Base-by-base conservation (phyloP, 2,888 invertebrate species). In the Rapana venosa region DNA sequence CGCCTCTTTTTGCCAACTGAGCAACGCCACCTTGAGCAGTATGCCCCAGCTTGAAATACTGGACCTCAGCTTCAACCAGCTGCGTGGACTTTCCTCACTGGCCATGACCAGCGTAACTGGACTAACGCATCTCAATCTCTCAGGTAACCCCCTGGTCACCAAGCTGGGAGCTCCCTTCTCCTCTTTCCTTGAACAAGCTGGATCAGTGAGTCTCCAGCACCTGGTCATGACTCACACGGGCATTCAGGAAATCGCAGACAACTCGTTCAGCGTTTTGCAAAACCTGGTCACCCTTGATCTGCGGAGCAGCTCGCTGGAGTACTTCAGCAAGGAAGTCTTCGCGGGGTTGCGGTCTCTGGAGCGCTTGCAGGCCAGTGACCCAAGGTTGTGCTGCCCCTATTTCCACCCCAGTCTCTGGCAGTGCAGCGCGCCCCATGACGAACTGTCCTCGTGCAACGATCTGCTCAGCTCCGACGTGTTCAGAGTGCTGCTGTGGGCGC, bases 371-470 rank as follows among this genome's bases (percentile, higher is more conserved):
- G 84, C 89, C 5, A 90, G 90, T 66, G 87, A 91, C 35, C 87
- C 79, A 26, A 88, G 87, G 26, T 74, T 90, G 81, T 91, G 91
- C 36, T 91, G 91, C 84, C 35, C 88, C 17, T 32, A 88, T 17
- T 66, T 87, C n/a, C 88, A 81, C 11, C 35, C 61, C n/a, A 22
- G 74, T 8, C 35, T 77, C 47, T 26, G 47, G 74, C 66, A 87
- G 13, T 91, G 91, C 56, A 30, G 77, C 2, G 91, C 91, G 0
- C 91, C 91, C 0, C 70, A 47, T 17, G 91, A 91, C n/a, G 90
- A 91, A 32, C 90, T 90, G 35, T 90, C 90, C 17, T 91, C 91
- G 20, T 91, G 91, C 58, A 83, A 79, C 6, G 90, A 88, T 22
- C 88, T 91, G 30, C 88, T 91, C n/a, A 58, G 89, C 17, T 84